Base-by-base conservation (phyloP, 2,113 vertebrate genomes). In the Helogale parvula region DNA sequence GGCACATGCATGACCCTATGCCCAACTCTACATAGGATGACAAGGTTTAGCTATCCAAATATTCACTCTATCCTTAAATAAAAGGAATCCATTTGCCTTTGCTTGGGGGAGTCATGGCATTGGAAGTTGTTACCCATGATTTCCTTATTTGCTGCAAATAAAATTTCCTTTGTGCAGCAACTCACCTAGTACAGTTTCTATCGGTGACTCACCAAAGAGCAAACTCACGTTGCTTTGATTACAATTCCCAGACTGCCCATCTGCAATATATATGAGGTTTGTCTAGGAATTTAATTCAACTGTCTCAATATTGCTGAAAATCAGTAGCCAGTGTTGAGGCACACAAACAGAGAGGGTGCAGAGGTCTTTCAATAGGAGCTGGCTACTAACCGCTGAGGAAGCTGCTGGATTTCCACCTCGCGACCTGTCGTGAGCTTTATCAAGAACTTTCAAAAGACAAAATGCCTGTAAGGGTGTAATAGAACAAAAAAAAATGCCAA, bases 281-380 rank as follows among this genome's bases (percentile, higher is more conserved):
- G n/a, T 83, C 41, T 89, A 54, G 33, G 25, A n/a, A 54, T 21
- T 17, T 41, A 52, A 69, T 1, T 23, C 1, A 14, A 23, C 3
- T 3, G 4, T 71, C 13, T 14, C 27, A 7, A 25, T 38, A 17
- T 14, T n/a, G 17, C 29, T 19, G 6, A 74, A 71, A 74, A 19
- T 31, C 27, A 6, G 6, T 3, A 9, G 38, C 50, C 66, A 31
- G 1, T 31, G 7, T 7, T 7, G 47, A 19, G 11, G 3, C 13
- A 10, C 19, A 41, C 2, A 35, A 15, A 31, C 17, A 17, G 65
- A 83, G 23, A 65, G 27, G 19, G 4, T 1, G 5, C 0, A 19
- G 0, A 0, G 0, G 4, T 33, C 27, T 19, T 52, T 27, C 1
- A 3, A 2, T 3, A 57, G 16, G 4, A 27, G 4, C 2, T 2